Evolutionary conservation across 30 jellyfish, hydroid and myxozoan species (phyloP), one percentile per base, ranked within the genome.

Genomic region (Rhopilema esculentum): DNA sequence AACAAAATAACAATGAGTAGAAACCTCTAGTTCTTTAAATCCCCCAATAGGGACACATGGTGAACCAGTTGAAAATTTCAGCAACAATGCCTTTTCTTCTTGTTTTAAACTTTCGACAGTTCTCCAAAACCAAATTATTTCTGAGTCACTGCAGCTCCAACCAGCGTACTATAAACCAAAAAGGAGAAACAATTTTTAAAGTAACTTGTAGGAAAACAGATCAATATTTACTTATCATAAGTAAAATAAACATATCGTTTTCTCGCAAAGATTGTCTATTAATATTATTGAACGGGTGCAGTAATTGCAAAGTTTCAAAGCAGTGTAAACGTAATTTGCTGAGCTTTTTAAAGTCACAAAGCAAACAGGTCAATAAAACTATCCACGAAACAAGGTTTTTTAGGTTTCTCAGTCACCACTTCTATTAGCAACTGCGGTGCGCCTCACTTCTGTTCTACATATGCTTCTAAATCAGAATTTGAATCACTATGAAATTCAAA

Each of bases 1-100:
- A 9, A 12, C 19, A 48, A 48, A 48, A 0, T 27, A 79, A 51
- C 49, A 24, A 57, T 21, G 12, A 6, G 9, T 2, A 40, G 12
- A 40, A 2, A 87, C 98, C 91, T 32, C 77, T 25, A 93, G 49
- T n/a, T 87, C 49, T 28, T 69, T 82, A 81, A 93, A 93, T 50
- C 98, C 98, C 25, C 98, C 98, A n/a, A 86, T 24, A 23, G 98
- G 98, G 0, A 93, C 95, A 77, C 97, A 93, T 25, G 98, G 98
- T 23, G 98, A 78, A 16, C 97, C 98, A 20, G 98, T 87, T 1
- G 87, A 63, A 70, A 93, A 93, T 49, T 88, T 81, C 22, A 93
- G 76, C 72, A 93, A 74, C 62, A 93, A 72, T 2, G 98, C 92
- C 74, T 93, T 93, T 71, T 93, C 98, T 75, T 93, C 97, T 24